Base-by-base conservation (phyloP, 2,888 invertebrate genomes). In the Apodemia mormo region DNA sequence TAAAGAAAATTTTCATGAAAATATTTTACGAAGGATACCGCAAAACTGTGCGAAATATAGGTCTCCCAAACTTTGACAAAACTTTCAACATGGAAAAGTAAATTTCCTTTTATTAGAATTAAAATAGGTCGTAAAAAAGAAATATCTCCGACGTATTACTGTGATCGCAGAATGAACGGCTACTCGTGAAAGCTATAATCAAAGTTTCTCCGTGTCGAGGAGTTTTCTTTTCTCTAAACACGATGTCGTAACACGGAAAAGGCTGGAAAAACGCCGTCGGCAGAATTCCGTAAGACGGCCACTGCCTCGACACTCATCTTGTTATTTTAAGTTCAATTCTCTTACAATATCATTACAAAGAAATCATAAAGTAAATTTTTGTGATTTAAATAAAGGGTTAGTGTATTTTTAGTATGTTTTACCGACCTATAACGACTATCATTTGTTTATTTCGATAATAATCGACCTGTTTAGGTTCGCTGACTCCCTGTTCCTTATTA, bases 171-270 rank as follows among this genome's bases (percentile, higher is more conserved):
- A 82, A 82, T 78, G 82, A 89, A 89, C 86, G 89, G 88, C 88
- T 84, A 88, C 87, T 92, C 88, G 87, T 88, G 90, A 89, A 88
- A 80, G 88, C 90, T 88, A 92, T 91, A 92, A 92, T 91, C 92
- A 91, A 92, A 92, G 90, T 92, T 92, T 90, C 85, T 83, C 87
- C 84, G 85, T 88, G 90, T 89, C 86, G 86, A 84, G 88, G 88
- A 89, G 89, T 88, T 92, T 91, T 88, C 89, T 86, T 90, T 89
- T 85, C 89, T 90, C 89, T 89, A 90, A 92, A 91, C 92, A 92
- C 86, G 89, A 85, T 92, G 91, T 91, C 85, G 89, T 89, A 85
- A 92, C 92, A 92, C 80, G 91, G 85, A 92, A 93, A 91, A 88
- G 92, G 92, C 86, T 87, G 92, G 89, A 79, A 85, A 87, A 91